These are phyloP conservation scores for Ranitomeya variabilis DNA, from an alignment of 2,113 vertebrate species.

Conservation along the genomic window DNA sequence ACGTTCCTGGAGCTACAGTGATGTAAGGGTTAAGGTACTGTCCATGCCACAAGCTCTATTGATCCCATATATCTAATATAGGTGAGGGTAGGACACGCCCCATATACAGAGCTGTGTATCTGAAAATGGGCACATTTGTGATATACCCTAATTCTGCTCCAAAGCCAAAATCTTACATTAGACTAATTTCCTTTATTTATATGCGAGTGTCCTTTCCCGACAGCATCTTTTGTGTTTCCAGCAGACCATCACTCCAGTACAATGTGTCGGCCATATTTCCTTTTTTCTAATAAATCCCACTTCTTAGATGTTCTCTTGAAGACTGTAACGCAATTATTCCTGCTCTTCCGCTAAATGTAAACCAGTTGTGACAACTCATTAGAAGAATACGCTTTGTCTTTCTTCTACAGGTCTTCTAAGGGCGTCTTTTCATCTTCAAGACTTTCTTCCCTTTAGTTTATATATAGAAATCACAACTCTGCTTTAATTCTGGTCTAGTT, in stretches of 20 bases:
- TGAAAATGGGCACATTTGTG: not conserved
- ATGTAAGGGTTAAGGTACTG: too few species aligned
- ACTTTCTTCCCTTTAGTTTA: not conserved
- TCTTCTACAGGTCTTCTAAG: slow-evolving; percentile 32
- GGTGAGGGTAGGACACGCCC: not conserved
- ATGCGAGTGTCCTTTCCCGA: not conserved
- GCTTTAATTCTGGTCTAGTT: not conserved
- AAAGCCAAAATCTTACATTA: not conserved
- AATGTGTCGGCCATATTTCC: slow-evolving; percentile 48
- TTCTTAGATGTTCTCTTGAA: slow-evolving; percentile 22
- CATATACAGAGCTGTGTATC: not conserved
- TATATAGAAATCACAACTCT: slow-evolving; percentile 6
- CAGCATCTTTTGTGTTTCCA: slow-evolving; percentile 7
- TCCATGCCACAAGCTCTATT: too few species aligned
- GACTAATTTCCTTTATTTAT: not conserved
- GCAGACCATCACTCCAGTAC: slow-evolving; percentile 49
- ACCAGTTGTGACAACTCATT: slow-evolving; percentile 48
- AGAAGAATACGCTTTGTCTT: slow-evolving; percentile 11
- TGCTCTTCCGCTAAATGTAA: slow-evolving; percentile 50
- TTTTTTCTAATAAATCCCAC: slow-evolving; percentile 48
- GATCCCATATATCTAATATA: not conserved
- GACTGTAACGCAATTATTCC: slow-evolving; percentile 30
- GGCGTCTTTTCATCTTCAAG: slow-evolving; percentile 29
- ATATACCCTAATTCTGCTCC: not conserved
- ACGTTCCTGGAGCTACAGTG: too few species aligned